Conservation (phyloP, 2,113 vertebrate genomes). For the Sinocyclocheilus anophthalmus region DNA sequence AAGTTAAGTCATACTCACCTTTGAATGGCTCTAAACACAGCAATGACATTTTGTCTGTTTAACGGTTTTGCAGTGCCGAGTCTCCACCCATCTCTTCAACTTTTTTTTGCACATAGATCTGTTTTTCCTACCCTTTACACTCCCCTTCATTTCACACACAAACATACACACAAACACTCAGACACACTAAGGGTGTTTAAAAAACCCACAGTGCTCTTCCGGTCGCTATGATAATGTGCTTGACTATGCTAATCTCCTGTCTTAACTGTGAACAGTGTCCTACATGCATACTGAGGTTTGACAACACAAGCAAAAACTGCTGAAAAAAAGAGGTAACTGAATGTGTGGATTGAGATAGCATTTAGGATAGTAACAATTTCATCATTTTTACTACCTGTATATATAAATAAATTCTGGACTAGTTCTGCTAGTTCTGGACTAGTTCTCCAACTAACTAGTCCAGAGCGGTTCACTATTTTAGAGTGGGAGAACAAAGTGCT, state of each 20-base stretch:
- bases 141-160: neutral
- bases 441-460: no score
- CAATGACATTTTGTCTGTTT: conserved; percentile 67
- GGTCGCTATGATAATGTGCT: conserved; percentile 32
- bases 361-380: neutral
- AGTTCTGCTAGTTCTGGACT: no score
- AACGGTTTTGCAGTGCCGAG: conserved; percentile 75
- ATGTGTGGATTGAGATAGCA: neutral
- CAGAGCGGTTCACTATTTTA: no score
- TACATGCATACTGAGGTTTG: conserved; percentile 17
- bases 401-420: neutral
- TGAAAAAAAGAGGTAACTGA: conserved; percentile 1
- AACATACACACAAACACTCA: no score
- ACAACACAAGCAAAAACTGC: neutral
- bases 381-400: conserved; percentile 8
- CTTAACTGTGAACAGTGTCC: conserved; percentile 1
- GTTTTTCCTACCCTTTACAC: conserved; percentile 35
- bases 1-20: conserved; percentile 54
- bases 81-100: conserved; percentile 76
- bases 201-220: conserved; percentile 38
- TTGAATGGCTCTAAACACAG: conserved; percentile 48
- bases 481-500: neutral
- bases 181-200: conserved; percentile 11
- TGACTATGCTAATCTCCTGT: conserved; percentile 29
- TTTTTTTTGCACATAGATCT: conserved; percentile 64